Evolutionary conservation across 1,140 invertebrate genomes (phyloP).

Genomic region (Neodiprion lecontei): DNA sequence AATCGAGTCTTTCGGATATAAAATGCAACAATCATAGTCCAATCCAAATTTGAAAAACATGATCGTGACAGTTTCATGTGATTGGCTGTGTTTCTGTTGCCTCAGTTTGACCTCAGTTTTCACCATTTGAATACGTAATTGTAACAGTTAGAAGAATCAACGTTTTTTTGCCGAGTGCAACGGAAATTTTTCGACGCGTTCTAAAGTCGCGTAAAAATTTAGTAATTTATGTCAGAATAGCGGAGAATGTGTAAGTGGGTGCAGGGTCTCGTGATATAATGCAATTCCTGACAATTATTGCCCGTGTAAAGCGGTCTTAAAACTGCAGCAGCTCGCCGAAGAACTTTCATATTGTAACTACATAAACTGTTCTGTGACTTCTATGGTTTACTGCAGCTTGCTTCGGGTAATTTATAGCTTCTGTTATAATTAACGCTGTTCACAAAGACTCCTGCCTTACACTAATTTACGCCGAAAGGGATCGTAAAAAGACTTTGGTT

Average conservation of each 20-base stretch:
- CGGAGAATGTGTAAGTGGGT: neutral
- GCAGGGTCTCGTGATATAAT: neutral
- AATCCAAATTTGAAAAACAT: too few relatives aligned
- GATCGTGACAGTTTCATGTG: too few relatives aligned
- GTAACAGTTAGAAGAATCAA: too few relatives aligned
- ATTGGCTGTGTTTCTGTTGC: too few relatives aligned
- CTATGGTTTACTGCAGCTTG: neutral
- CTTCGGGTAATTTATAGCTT: neutral
- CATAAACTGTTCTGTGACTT: constrained; percentile 2
- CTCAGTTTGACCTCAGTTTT: too few relatives aligned
- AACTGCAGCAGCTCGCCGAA: neutral
- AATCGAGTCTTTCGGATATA: too few relatives aligned
- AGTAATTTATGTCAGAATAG: too few relatives aligned
- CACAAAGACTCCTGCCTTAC: neutral
- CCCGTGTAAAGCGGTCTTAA: neutral
- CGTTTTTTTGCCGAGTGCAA: too few relatives aligned
- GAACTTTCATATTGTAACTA: constrained; percentile 3
- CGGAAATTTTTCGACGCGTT: too few relatives aligned
- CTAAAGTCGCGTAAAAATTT: too few relatives aligned
- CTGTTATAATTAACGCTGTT: constrained; percentile 7
- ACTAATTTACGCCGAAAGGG: neutral
- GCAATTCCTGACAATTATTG: neutral
- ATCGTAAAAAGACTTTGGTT: neutral
- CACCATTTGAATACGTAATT: too few relatives aligned
- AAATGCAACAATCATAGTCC: too few relatives aligned